Evolutionary conservation across 2,113 vertebrate genomes (phyloP).

Genomic region (Rhombomys opimus): DNA sequence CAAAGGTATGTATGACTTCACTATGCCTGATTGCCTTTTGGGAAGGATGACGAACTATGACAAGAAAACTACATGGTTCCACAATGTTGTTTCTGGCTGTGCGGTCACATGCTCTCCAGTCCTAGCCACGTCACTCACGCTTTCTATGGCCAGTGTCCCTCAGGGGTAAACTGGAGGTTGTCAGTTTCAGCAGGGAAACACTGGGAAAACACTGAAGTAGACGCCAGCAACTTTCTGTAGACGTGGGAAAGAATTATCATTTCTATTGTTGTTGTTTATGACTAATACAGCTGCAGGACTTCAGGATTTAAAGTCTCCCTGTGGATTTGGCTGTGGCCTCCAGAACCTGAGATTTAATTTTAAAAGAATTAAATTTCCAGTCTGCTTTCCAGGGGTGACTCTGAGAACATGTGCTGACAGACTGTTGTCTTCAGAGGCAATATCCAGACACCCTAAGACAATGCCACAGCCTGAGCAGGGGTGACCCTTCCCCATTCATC

Average conservation of each 20-base stretch:
- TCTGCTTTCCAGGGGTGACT: slow-evolving; percentile 62
- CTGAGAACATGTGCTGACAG: slow-evolving; percentile 43
- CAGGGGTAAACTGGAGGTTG: slow-evolving; percentile 11
- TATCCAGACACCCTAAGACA: slow-evolving; percentile 80
- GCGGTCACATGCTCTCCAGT: background rate
- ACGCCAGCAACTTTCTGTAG: slow-evolving; percentile 8
- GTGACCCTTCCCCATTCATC: slow-evolving; percentile 75
- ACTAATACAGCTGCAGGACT: slow-evolving; percentile 70
- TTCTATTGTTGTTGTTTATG: slow-evolving; percentile 75
- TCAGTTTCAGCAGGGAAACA: slow-evolving; percentile 27
- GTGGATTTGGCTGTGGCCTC: slow-evolving; percentile 68
- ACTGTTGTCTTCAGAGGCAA: slow-evolving; percentile 71
- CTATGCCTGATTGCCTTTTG: slow-evolving; percentile 20
- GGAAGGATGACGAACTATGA: slow-evolving; percentile 16
- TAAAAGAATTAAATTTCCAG: slow-evolving; percentile 77
- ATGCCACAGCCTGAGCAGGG: slow-evolving; percentile 61
- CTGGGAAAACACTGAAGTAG: slow-evolving; percentile 34
- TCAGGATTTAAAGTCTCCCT: slow-evolving; percentile 71
- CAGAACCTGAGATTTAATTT: slow-evolving; percentile 79
- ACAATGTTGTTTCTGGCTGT: slow-evolving; percentile 56
- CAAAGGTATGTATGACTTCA: slow-evolving; percentile 37
- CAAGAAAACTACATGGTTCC: background rate
- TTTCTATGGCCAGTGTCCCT: background rate
- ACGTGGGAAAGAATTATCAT: slow-evolving; percentile 61
- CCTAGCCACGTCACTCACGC: slow-evolving; percentile 46